Base-by-base conservation (phyloP, 2,888 invertebrate species). In the Oeneis ivallda region DNA sequence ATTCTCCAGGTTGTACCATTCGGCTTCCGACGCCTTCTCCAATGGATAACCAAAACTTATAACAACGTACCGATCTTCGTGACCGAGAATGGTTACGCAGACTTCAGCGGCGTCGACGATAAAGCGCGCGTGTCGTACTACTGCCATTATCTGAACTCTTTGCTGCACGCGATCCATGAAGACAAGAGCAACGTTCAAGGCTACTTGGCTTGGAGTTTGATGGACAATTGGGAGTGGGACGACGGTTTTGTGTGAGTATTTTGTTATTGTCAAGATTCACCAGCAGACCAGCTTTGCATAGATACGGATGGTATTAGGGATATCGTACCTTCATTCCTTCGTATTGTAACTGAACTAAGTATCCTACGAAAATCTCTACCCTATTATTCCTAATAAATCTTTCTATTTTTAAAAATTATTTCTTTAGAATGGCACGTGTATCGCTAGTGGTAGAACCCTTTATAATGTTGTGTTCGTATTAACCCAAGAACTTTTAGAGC, bases 171-270 rank as follows among this genome's bases (percentile, higher is more conserved):
- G 2, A 82, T 95, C 2, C 83, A 92, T 49, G 92, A 93, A 71
- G 94, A 95, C 80, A 92, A 92, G 2, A 94, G 93, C 72, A 94
- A 94, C 72, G 93, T 95, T 3, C 85, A 86, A 26, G 96, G 95
- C 0, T 97, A 96, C 83, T 94, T 95, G 65, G 94, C 94, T 8
- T 96, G 96, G 96, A 95, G 95, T 77, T 84, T 97, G 57, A 94
- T 97, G 94, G 97, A 97, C 79, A 96, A 96, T 79, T 96, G 95
- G 81, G 96, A 97, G 84, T 97, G 96, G 96, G 93, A 93, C 66
- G 93, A 93, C 64, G 97, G 96, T 62, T 97, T 94, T 83, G 93
- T 93, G 93, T 95, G 92, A 94, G 94, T 93, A 74, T 19, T 49
- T 13, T 41, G 34, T 5, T 19, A 50, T n/a, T n/a, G n/a, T n/a